Base-by-base conservation (phyloP, 2,797 vertebrate species). In the Phyllotis vaccarum region DNA sequence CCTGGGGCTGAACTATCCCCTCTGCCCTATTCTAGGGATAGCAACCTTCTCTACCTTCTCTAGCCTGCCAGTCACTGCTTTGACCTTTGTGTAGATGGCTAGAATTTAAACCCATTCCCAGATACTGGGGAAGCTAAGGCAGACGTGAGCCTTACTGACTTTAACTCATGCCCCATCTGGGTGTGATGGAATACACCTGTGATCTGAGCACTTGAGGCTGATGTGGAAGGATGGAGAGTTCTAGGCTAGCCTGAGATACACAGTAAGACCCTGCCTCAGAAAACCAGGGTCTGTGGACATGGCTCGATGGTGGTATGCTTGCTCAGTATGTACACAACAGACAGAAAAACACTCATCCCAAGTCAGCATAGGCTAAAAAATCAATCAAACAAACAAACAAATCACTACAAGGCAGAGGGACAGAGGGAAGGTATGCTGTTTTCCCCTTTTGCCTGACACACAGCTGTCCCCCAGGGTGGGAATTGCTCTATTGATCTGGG, bases 391-490 rank as follows among this genome's bases (percentile, higher is more conserved):
- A n/a, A n/a, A n/a, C n/a, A n/a, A n/a, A n/a, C n/a, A n/a, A n/a
- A n/a, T 81, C 27, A 22, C 52, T 14, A 70, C 6, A 75, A 76
- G 6, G 10, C 27, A 21, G 17, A 11, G 0, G 75, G 8, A 7
- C 27, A 27, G 22, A 4, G 0, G 0, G 40, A 40, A 90, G 78
- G 46, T 0, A 0, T 19, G 2, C 0, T 21, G 52, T 4, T 0
- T 60, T 66, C 66, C 21, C 7, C 0, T 0, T 43, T 31, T 68
- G 60, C 64, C 0, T 3, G 29, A 24, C 52, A 1, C 2, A 27
- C 7, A 0, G 6, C 37, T 43, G 14, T 3, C 11, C 2, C 56
- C 86, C 5, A 14, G 34, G 60, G 5, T 2, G 29, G 60, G 1
- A 17, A 22, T 24, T 6, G 22, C 22, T 58, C 64, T 46, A 27